Evolutionary conservation across 2,888 invertebrate genomes (phyloP), one percentile per base, ranked within the genome.

Genomic region (Chrysina gloriosa): DNA sequence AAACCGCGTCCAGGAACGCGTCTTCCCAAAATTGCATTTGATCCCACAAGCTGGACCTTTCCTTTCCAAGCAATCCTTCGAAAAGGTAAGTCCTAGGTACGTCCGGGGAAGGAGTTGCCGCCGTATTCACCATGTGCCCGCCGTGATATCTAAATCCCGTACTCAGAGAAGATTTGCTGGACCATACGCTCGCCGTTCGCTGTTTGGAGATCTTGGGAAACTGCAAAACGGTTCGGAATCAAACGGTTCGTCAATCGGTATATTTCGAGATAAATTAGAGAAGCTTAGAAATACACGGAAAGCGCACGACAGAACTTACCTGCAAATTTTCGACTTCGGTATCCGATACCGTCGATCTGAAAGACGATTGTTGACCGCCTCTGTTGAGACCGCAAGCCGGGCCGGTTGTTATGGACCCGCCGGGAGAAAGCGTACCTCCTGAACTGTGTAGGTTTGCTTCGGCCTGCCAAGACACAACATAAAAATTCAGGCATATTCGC

Each of bases 11-110:
- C 65, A 98, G 85, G 81, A 99, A 99, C 0, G 97, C 94, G 81
- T 99, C 98, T 82, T 99, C 99, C 99, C 99, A 99, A 84, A 99
- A 99, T 80, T 97, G 96, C 94, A 97, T 96, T 86, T 98, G 97
- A 84, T 98, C 98, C 98, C 98, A 99, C 27, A 99, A 84, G 65
- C 90, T 89, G 1, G 94, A 92, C 73, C 97, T 84, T 72, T 95
- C 95, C 82, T 95, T 95, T 78, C 90, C 90, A 72, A 90, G 83
- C 63, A 91, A 84, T 78, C 96, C 96, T 84, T 98, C 97, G 81
- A 95, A 98, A 5, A 98, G 85, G 80, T 98, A 98, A 0, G 94
- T 95, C 71, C 97, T 87, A 0, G 93, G 91, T 21, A 92, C 90
- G 73, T 97, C 97, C 0, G 96, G 96, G 65, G 95, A 96, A 0